phyloP scores from a whole-genome alignment of 2,113 vertebrate species.

The Haplochromis burtoni region DNA sequence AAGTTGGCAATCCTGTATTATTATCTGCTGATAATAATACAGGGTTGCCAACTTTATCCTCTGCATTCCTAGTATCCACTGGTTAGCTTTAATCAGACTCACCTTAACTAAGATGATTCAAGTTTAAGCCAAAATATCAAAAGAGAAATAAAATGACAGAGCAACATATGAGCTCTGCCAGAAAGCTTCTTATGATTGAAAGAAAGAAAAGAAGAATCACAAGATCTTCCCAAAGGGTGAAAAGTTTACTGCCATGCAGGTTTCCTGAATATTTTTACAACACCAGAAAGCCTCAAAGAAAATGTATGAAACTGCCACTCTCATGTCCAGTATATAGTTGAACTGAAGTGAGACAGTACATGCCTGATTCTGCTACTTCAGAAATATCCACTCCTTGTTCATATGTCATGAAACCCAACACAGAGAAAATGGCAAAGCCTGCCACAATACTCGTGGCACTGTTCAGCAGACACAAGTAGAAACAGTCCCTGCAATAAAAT shows the following conservation, averaged over 20 bases:
- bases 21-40: not conserved
- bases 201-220: not conserved
- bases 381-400: slow-evolving; percentile 78
- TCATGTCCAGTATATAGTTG: not conserved
- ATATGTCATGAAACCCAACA: slow-evolving; percentile 79
- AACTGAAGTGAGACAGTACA: not conserved
- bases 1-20: not conserved
- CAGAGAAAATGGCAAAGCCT: slow-evolving; percentile 85
- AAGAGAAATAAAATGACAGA: not conserved
- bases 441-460: slow-evolving; percentile 81
- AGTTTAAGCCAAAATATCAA: not conserved
- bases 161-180: not conserved
- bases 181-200: not conserved
- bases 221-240: not conserved
- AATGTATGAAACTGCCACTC: not conserved
- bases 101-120: not conserved
- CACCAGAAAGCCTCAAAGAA: not conserved
- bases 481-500: slow-evolving; percentile 72
- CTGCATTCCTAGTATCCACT: not conserved
- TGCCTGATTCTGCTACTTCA: slow-evolving; percentile 79
- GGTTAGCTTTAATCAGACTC: not conserved
- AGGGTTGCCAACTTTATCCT: not conserved
- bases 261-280: not conserved
- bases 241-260: not conserved
- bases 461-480: slow-evolving; percentile 82